phyloP scores from a whole-genome alignment of 92 coral and sea anemone genomes.

The Umimayanthus kanabou region DNA sequence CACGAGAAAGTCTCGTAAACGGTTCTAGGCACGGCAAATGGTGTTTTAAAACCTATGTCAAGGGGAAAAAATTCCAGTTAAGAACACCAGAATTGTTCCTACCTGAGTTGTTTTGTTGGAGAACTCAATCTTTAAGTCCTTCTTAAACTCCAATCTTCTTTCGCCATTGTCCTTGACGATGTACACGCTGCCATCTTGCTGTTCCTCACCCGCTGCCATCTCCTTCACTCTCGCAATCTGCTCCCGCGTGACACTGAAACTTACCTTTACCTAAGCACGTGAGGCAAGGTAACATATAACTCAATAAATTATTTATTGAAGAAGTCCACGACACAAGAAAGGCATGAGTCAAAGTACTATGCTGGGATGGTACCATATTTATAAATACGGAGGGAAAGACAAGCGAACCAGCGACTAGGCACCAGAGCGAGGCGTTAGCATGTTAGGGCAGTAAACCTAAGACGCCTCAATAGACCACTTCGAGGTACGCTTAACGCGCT shows the following conservation, averaged over 20 bases:
- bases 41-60: neutral
- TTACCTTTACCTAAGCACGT: conserved; percentile 65
- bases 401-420: no score
- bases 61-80: neutral
- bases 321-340: no score
- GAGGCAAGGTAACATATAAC: neutral
- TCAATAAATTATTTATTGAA: no score
- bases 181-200: conserved; percentile 52
- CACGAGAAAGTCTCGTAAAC: no score
- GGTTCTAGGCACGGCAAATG: no score
- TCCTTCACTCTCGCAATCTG: conserved; percentile 67
- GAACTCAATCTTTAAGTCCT: conserved; percentile 73
- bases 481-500: no score
- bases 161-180: conserved; percentile 57
- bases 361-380: no score
- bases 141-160: conserved; percentile 66
- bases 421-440: no score
- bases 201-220: conserved; percentile 49
- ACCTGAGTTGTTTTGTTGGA: conserved; percentile 91
- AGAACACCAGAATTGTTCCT: neutral
- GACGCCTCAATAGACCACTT: no score
- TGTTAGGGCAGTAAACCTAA: no score
- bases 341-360: no score
- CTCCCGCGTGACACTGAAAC: conserved; percentile 71
- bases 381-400: no score